Evolutionary conservation across 2,113 vertebrate genomes (phyloP).

Genomic region (Otis tarda): DNA sequence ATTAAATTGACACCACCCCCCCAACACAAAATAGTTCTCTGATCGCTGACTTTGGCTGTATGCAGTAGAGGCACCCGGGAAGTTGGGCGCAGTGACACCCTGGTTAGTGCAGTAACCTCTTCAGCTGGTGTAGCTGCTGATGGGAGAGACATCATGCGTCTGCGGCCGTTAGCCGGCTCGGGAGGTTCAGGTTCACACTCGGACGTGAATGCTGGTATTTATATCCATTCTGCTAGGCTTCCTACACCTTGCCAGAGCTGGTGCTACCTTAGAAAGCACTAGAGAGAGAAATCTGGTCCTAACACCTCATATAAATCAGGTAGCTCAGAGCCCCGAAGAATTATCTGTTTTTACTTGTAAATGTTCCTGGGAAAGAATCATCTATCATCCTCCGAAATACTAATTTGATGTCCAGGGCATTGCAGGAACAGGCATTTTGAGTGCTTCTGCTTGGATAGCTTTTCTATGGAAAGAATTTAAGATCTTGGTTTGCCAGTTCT

Average conservation of each 20-base stretch:
- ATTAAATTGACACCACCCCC: too few species aligned
- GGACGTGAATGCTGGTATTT: not conserved
- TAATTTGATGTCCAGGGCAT: not conserved
- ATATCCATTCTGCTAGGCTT: not conserved
- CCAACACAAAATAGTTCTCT: not conserved
- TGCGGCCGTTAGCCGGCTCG: fast-evolving
- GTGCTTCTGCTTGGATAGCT: constrained; percentile 1
- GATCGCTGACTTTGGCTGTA: fast-evolving
- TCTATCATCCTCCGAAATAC: not conserved
- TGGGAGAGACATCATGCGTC: not conserved
- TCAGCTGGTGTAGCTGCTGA: not conserved
- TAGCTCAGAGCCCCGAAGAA: not conserved
- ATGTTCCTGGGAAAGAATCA: not conserved
- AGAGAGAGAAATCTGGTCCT: not conserved
- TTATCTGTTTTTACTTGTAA: not conserved
- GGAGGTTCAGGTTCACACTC: not conserved
- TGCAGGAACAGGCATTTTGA: not conserved
- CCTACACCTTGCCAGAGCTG: not conserved
- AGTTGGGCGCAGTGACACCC: not conserved
- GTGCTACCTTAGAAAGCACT: not conserved
- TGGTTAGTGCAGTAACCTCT: not conserved
- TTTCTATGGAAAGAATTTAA: constrained; percentile 35
- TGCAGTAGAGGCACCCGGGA: not conserved
- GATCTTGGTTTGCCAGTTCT: not conserved
- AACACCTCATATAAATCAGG: not conserved